A percentile compares a stretch with the other conserved stretches of the same genome.
These are phyloP conservation scores for Colletes gigas DNA, from an alignment of 1,140 invertebrate species.

Conservation along the genomic window DNA sequence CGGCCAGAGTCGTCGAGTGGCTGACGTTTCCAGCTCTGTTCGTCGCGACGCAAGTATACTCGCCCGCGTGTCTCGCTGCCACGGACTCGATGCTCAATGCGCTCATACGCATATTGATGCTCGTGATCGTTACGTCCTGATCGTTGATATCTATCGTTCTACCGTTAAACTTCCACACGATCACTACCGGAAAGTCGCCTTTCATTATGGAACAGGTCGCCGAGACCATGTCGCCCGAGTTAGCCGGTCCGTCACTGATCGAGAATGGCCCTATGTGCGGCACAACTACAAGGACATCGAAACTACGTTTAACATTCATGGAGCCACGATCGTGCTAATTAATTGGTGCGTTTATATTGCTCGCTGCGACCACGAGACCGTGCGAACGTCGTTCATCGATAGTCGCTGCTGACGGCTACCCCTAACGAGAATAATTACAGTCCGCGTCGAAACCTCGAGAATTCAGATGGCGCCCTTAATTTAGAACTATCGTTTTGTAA, in stretches of 20 bases:
- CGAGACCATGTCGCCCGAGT: slow-evolving; percentile 89
- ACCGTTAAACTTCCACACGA: slow-evolving; percentile 90
- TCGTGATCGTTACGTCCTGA: slow-evolving; percentile 86
- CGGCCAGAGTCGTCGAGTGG: slow-evolving; percentile 86
- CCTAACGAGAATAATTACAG: not conserved
- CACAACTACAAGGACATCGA: slow-evolving; percentile 82
- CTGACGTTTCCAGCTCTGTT: slow-evolving; percentile 88
- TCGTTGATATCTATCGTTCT: slow-evolving; percentile 82
- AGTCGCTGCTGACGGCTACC: too few relatives aligned
- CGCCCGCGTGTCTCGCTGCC: slow-evolving; percentile 88
- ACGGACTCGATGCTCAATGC: slow-evolving; percentile 90
- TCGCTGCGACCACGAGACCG: not conserved
- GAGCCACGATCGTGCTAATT: not conserved
- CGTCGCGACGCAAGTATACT: slow-evolving; percentile 90
- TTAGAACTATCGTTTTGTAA: too few relatives aligned
- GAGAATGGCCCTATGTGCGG: slow-evolving; percentile 90
- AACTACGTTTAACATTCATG: slow-evolving; percentile 15
- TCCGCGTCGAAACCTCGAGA: too few relatives aligned
- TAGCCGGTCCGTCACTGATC: slow-evolving; percentile 89
- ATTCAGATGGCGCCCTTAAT: too few relatives aligned
- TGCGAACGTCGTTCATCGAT: too few relatives aligned
- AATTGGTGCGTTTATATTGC: not conserved
- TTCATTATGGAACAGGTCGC: slow-evolving; percentile 89
- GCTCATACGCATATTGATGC: slow-evolving; percentile 89
- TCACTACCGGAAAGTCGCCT: slow-evolving; percentile 88